phyloP scores from a whole-genome alignment of 2,113 vertebrate species.

The Archocentrus centrarchus region DNA sequence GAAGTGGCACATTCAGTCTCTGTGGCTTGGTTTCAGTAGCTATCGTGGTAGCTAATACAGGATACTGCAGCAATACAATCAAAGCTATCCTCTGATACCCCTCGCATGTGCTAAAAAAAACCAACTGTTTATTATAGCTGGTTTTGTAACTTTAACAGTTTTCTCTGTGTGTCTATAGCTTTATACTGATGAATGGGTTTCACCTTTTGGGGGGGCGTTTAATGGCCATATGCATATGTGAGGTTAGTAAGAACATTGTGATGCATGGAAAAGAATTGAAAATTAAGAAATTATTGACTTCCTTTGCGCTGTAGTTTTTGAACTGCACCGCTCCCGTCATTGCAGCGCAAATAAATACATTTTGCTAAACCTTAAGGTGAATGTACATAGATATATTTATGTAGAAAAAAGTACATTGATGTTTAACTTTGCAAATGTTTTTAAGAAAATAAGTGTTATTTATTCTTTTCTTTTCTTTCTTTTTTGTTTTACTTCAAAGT shows the following conservation, averaged over 20 bases:
- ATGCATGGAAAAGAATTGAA: constrained; percentile 27
- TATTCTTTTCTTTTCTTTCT: constrained; percentile 50
- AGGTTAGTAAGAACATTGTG: constrained; percentile 20
- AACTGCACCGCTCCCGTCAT: constrained; percentile 34
- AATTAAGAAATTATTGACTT: constrained; percentile 9
- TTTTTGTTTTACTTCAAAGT: constrained; percentile 57
- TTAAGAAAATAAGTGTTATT: constrained; percentile 81
- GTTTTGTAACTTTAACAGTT: background rate
- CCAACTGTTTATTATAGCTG: constrained; percentile 6
- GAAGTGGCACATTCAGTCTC: constrained; percentile 56
- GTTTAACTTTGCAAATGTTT: constrained; percentile 77
- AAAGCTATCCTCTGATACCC: constrained; percentile 20
- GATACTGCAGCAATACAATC: constrained; percentile 62
- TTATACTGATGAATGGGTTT: constrained; percentile 17
- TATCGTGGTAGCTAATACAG: constrained; percentile 39
- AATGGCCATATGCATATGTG: background rate
- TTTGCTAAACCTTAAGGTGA: constrained; percentile 67
- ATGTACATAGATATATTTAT: constrained; percentile 66
- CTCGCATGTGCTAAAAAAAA: constrained; percentile 31
- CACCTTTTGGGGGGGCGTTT: constrained; percentile 8
- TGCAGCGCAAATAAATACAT: constrained; percentile 64
- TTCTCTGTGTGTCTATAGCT: background rate
- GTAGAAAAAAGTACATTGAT: constrained; percentile 77
- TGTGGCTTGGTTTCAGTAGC: constrained; percentile 50
- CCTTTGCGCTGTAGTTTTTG: constrained; percentile 11